These are phyloP conservation scores for Miniopterus natalensis DNA, from an alignment of 2,113 vertebrate genomes.

Conservation along the genomic window DNA sequence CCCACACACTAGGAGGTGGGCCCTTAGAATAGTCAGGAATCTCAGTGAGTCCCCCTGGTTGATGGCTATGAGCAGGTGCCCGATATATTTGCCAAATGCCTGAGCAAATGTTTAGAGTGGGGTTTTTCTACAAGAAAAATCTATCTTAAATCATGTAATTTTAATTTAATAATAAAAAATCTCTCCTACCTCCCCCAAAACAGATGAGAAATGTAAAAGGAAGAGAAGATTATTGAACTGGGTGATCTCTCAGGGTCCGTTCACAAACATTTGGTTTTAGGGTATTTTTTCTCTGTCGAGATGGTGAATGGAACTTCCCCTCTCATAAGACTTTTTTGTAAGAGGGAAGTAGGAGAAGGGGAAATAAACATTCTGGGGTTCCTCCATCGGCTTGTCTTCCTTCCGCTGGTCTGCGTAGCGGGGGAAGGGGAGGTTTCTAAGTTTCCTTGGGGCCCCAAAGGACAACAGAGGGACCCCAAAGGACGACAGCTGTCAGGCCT, in stretches of 20 bases:
- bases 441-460: neutral
- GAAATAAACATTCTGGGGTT: constrained; percentile 45
- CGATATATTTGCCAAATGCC: neutral
- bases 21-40: neutral
- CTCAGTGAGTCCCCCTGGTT: neutral
- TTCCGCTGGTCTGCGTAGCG: neutral
- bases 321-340: neutral
- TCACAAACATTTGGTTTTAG: neutral
- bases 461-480: neutral
- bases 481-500: neutral
- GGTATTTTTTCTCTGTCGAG: neutral
- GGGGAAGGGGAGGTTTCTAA: neutral
- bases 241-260: neutral
- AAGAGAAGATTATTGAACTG: neutral
- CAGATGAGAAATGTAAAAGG: neutral
- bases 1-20: neutral
- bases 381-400: neutral
- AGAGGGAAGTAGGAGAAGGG: constrained; percentile 65
- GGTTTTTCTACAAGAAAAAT: neutral
- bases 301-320: constrained; percentile 51
- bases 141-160: constrained; percentile 46
- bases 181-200: neutral
- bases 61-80: neutral
- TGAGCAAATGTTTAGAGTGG: neutral
- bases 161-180: constrained; percentile 43